Percentiles rank a stretch among this genome's conserved stretches.
Evolutionary conservation across 2,888 invertebrate species (phyloP).

Genomic region (Conchocele bisecta): DNA sequence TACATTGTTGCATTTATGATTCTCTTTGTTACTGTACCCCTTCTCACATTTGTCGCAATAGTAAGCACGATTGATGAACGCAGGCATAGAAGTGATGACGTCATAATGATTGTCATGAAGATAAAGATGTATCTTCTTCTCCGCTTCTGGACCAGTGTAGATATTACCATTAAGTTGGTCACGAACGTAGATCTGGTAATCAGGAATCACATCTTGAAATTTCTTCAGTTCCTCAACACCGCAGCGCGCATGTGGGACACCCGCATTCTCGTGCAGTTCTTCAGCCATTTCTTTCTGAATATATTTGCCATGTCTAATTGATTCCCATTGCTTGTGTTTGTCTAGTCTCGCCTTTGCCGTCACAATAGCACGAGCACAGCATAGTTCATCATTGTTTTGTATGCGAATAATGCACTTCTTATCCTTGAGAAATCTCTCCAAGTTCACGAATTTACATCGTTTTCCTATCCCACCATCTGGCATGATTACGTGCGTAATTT

Average conservation of each 20-base stretch:
- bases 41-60: constrained; percentile 21
- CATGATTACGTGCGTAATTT: neutral
- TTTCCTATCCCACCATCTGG: neutral
- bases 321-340: neutral
- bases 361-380: constrained; percentile 3
- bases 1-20: constrained; percentile 13
- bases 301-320: neutral
- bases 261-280: neutral
- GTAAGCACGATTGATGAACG: neutral
- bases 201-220: constrained; percentile 17
- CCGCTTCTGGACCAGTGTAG: constrained; percentile 26
- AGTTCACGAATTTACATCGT: neutral
- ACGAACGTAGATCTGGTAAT: constrained; percentile 26
- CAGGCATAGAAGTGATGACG: neutral
- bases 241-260: neutral
- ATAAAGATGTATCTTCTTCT: neutral
- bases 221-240: neutral
- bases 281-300: neutral
- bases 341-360: neutral
- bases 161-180: constrained; percentile 36
- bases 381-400: neutral
- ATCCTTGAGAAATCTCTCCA: neutral
- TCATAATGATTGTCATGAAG: constrained; percentile 14
- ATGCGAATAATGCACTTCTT: neutral
- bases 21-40: constrained; percentile 10